Percentiles rank a stretch among this genome's conserved stretches.
These are phyloP conservation scores for Limnodromus scolopaceus DNA, from an alignment of 2,797 vertebrate genomes.

Conservation along the genomic window DNA sequence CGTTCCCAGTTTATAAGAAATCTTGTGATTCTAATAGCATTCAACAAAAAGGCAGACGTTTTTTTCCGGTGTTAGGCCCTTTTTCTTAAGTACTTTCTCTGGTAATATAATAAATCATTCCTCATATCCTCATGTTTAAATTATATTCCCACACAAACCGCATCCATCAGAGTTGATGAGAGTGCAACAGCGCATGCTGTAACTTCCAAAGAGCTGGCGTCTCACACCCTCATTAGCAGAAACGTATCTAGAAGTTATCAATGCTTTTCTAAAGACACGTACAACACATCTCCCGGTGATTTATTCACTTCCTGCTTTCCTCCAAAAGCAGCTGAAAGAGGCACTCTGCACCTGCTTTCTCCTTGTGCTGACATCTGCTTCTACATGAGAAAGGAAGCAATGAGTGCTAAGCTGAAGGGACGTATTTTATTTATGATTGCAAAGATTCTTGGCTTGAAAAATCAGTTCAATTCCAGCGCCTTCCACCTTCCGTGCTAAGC, in stretches of 20 bases:
- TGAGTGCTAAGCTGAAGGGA: slow-evolving; percentile 2
- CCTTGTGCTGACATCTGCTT: slow-evolving; percentile 21
- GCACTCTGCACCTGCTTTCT: neutral
- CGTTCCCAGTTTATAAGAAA: neutral
- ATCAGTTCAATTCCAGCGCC: slow-evolving; percentile 14
- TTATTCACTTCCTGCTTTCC: neutral
- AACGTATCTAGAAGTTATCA: neutral
- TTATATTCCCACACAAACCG: neutral
- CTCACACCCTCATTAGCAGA: neutral
- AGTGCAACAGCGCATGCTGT: neutral
- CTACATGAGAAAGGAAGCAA: slow-evolving; percentile 10
- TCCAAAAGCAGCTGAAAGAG: slow-evolving; percentile 19
- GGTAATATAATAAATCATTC: slow-evolving; percentile 7
- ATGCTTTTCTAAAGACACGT: neutral
- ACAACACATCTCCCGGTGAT: neutral
- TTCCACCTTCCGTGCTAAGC: slow-evolving; percentile 1
- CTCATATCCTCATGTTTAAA: neutral
- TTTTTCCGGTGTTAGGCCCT: neutral
- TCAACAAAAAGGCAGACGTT: neutral
- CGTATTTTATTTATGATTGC: slow-evolving; percentile 32
- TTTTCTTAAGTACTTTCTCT: neutral
- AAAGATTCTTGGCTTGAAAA: slow-evolving; percentile 40
- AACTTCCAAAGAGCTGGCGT: neutral
- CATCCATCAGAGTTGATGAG: neutral
- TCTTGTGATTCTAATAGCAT: neutral